These are phyloP conservation scores for Nymphalis polychloros DNA, from an alignment of 2,888 invertebrate species.

Conservation along the genomic window DNA sequence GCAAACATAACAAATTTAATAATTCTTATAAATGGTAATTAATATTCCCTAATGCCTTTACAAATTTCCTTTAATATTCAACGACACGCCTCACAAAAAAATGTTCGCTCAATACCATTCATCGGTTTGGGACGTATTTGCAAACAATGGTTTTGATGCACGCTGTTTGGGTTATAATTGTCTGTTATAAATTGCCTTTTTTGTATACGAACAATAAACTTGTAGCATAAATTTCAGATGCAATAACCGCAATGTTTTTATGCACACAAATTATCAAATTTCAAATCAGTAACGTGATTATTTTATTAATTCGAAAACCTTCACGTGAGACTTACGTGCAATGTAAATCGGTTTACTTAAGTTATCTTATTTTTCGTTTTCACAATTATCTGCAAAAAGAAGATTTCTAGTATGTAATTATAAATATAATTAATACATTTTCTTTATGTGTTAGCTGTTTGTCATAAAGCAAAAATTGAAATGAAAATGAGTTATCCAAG, in stretches of 20 bases:
- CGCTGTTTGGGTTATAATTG: slow-evolving; percentile 38
- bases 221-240: slow-evolving; percentile 10
- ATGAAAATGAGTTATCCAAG: background rate
- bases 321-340: background rate
- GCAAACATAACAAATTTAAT: background rate
- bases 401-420: no score
- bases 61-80: slow-evolving; percentile 23
- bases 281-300: background rate
- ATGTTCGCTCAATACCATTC: slow-evolving; percentile 14
- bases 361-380: no score
- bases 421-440: no score
- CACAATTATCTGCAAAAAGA: no score
- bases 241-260: slow-evolving; percentile 4
- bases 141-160: slow-evolving; percentile 37
- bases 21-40: background rate
- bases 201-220: slow-evolving; percentile 18
- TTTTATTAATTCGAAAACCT: background rate
- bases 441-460: background rate
- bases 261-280: slow-evolving; percentile 2
- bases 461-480: background rate
- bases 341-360: no score
- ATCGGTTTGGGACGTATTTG: slow-evolving; percentile 33
- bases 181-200: slow-evolving; percentile 34
- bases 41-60: slow-evolving; percentile 10
- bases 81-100: slow-evolving; percentile 34